Conservation (phyloP, 2,113 vertebrate species). For the Hemiprocne comata region DNA sequence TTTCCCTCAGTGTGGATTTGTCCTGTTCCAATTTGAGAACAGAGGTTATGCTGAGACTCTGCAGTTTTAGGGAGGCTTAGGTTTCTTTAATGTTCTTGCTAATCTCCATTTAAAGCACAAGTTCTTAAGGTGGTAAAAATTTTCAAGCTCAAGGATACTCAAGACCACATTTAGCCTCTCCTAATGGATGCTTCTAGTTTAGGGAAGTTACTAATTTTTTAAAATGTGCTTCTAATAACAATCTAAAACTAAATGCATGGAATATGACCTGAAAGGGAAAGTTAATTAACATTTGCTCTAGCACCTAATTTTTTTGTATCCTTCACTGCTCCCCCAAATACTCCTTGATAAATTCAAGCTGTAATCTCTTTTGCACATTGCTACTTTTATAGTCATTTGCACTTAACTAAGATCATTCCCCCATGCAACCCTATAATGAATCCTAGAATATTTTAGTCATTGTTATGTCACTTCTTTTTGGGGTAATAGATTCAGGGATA, state of each 20-base stretch:
- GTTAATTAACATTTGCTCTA: background rate
- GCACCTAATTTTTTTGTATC: background rate
- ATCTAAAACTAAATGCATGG: background rate
- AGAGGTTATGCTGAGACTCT: background rate
- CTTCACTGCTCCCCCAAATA: background rate
- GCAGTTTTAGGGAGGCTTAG: background rate
- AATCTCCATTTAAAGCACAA: background rate
- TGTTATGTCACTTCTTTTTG: background rate
- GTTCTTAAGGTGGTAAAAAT: background rate
- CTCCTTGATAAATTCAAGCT: background rate
- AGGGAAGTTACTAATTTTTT: background rate
- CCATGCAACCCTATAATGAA: background rate
- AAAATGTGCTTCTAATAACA: background rate
- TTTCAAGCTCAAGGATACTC: background rate
- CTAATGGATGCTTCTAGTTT: background rate
- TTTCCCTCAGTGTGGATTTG: background rate
- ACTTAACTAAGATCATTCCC: background rate
- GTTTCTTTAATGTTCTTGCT: background rate
- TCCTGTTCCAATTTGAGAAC: background rate
- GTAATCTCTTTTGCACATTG: background rate
- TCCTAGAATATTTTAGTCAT: background rate
- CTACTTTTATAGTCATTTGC: background rate
- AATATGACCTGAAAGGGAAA: conserved; percentile 1
- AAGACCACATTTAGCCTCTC: background rate
- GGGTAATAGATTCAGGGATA: background rate